Conservation (phyloP, 2,888 invertebrate genomes). For the Caenorhabditis sinica region DNA sequence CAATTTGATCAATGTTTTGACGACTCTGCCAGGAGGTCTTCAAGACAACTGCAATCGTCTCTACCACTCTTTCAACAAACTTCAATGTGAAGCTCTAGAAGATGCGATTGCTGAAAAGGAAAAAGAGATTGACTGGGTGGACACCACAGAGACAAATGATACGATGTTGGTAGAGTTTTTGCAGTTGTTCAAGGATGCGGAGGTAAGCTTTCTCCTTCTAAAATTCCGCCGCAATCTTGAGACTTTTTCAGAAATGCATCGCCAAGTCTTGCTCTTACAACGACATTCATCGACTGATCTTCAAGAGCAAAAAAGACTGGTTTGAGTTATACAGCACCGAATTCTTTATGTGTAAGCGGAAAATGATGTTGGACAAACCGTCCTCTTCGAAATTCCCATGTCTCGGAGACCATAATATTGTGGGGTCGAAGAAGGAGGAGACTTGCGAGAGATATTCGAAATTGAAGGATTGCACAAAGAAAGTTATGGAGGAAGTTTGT, state of each 20-base stretch:
- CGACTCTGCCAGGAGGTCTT: slow-evolving; percentile 11
- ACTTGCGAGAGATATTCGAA: slow-evolving; percentile 26
- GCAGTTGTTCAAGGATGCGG: slow-evolving; percentile 23
- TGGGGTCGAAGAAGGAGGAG: slow-evolving; percentile 30
- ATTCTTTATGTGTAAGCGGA: slow-evolving; percentile 30
- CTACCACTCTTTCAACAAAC: slow-evolving; percentile 24
- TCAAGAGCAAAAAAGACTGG: slow-evolving; percentile 38
- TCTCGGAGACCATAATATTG: slow-evolving; percentile 25
- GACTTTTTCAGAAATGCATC: slow-evolving; percentile 21
- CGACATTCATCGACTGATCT: slow-evolving; percentile 17
- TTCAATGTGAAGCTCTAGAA: slow-evolving; percentile 37
- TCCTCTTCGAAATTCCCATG: slow-evolving; percentile 11
- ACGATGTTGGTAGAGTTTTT: slow-evolving; percentile 2
- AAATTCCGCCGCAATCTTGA: neutral
- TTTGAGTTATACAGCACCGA: slow-evolving; percentile 29
- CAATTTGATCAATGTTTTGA: slow-evolving; percentile 17
- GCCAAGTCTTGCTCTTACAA: slow-evolving; percentile 34
- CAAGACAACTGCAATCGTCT: slow-evolving; percentile 26
- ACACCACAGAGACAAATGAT: slow-evolving; percentile 9
- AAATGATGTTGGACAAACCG: slow-evolving; percentile 32
- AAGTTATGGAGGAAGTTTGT: slow-evolving; percentile 20
- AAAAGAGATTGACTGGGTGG: slow-evolving; percentile 16
- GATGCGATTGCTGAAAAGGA: slow-evolving; percentile 15
- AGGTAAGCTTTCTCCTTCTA: neutral
- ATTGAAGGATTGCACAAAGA: slow-evolving; percentile 22